Base-by-base conservation (phyloP, 2,797 vertebrate species). In the Microhierax caerulescens region DNA sequence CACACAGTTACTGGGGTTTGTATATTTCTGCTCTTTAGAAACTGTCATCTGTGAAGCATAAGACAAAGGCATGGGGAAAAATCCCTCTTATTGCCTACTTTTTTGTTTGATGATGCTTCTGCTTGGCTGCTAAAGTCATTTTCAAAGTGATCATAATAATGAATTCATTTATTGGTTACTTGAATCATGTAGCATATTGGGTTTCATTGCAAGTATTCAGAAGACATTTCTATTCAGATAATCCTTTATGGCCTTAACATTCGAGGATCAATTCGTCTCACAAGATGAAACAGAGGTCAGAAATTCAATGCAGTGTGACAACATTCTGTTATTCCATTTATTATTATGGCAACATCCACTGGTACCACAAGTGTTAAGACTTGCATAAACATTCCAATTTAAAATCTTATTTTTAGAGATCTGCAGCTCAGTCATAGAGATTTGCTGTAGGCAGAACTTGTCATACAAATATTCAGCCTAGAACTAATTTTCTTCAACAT, bases 391-490 rank as follows among this genome's bases (percentile, higher is more conserved):
- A 85, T 89, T 94, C 60, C 69, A 45, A 77, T 80, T 95, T 95
- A 67, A 89, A 95, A 74, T 60, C 67, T 90, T 93, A 77, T 85
- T 93, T 93, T 93, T 60, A 87, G 74, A 87, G 74, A 53, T 63
- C 50, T 63, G 79, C 43, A 87, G 74, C 68, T 95, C 93, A 87
- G 80, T 67, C 88, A 86, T 9, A 84, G 59, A 68, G 36, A 93
- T 68, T 96, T 95, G 95, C 96, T 95, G 85, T 60, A 95, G 96
- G 95, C 94, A 97, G 93, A 93, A 89, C 74, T 74, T 95, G 95
- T 94, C 96, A 87, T 91, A 97, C 51, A 95, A 91, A 94, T 90
- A 94, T 92, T 96, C 93, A 90, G 36, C 88, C 60, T 79, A 90
- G 63, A 93, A 96, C 80, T 92, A 91, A 92, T 96, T 95, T 97